These are phyloP conservation scores for Eupithecia subumbrata DNA, from an alignment of 2,888 invertebrate species.

Conservation along the genomic window DNA sequence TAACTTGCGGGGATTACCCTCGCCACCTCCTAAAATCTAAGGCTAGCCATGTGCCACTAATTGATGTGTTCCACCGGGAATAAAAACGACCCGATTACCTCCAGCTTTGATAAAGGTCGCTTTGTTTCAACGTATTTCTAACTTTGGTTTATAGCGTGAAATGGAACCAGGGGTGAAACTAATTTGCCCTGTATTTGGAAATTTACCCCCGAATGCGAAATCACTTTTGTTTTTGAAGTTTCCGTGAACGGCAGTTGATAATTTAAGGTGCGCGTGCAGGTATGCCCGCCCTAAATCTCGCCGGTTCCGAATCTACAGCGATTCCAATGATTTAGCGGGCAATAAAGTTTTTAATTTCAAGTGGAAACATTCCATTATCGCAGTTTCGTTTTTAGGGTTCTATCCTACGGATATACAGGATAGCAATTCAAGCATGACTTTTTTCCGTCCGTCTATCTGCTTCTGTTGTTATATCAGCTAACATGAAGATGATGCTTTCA, in stretches of 20 bases:
- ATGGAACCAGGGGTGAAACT: constrained; percentile 37
- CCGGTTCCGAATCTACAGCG: constrained; percentile 53
- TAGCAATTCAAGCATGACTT: not conserved
- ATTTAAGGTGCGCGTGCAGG: constrained; percentile 56
- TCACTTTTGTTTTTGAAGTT: constrained; percentile 60
- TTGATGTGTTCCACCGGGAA: constrained; percentile 71
- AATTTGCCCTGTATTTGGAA: constrained; percentile 14
- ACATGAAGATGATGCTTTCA: not conserved
- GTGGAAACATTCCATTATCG: constrained; percentile 64
- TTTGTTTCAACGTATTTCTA: constrained; percentile 30
- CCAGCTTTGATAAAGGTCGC: constrained; percentile 43
- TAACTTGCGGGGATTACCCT: constrained; percentile 63
- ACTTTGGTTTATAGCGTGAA: constrained; percentile 45
- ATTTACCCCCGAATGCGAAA: constrained; percentile 40
- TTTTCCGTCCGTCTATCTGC: not conserved
- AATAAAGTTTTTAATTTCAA: constrained; percentile 71
- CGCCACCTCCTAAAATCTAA: constrained; percentile 67
- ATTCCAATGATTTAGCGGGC: constrained; percentile 60
- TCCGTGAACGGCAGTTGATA: constrained; percentile 52
- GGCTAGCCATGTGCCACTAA: constrained; percentile 76
- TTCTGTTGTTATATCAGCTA: not conserved
- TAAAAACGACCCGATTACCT: constrained; percentile 74
- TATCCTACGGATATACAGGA: too few relatives aligned
- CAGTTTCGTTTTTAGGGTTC: constrained; percentile 58
- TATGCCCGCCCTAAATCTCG: constrained; percentile 55